Evolutionary conservation across 30 jellyfish, hydroid and myxozoan genomes (phyloP).

Genomic region (Aurelia sp.): DNA sequence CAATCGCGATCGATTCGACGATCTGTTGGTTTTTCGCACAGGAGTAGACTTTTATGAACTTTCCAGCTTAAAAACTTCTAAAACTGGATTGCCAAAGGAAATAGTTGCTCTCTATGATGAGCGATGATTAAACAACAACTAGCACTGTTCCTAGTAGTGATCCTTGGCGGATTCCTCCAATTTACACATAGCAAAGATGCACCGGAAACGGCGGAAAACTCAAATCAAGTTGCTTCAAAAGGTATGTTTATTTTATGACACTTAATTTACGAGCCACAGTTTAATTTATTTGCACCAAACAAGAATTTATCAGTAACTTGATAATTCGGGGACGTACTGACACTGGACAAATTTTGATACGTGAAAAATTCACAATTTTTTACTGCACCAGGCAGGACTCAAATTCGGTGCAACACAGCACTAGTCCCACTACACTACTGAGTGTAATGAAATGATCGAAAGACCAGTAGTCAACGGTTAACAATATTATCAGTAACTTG

Average conservation of each 20-base stretch:
- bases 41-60: background rate
- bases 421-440: no score
- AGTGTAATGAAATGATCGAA: no score
- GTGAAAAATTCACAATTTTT: no score
- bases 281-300: no score
- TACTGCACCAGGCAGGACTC: no score
- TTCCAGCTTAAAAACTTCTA: background rate
- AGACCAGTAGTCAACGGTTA: no score
- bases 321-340: no score
- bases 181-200: constrained; percentile 1
- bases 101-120: constrained; percentile 55
- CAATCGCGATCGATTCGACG: background rate
- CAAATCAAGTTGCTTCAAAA: background rate
- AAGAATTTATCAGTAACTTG: no score
- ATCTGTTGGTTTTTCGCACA: constrained; percentile 6
- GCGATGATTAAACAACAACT: constrained; percentile 45
- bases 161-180: constrained; percentile 49
- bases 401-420: no score
- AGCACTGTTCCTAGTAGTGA: constrained; percentile 35
- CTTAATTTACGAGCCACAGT: no score
- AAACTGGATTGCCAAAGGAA: constrained; percentile 33
- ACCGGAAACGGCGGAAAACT: background rate
- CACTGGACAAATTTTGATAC: no score
- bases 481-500: no score
- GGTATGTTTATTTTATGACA: constrained; percentile 9